Evolutionary conservation across 1,140 invertebrate species (phyloP), one percentile per base, ranked within the genome.

Genomic region (Drosophila mayri): DNA sequence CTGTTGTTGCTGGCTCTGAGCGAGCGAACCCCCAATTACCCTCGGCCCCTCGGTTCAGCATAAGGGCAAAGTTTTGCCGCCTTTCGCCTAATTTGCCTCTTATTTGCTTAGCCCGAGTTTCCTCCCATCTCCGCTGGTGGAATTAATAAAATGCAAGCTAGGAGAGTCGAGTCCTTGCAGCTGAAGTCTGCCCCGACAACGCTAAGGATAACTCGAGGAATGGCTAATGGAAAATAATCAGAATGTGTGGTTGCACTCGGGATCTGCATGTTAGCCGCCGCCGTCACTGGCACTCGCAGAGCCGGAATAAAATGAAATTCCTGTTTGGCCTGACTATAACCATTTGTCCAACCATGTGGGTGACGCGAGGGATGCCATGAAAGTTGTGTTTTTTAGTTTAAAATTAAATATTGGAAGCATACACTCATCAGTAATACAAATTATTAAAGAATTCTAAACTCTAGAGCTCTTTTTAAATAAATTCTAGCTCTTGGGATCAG

Each of bases 21-120:
- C 30, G 49, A 52, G 46, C 55, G 38, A 47, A n/a, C 57, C 70
- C 20, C 54, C 38, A 35, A 65, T 50, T 49, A 47, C 52, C 35
- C 52, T 43, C 25, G 44, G 9, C 32, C 28, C 22, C 46, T 47
- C 25, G 46, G 46, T 47, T 10, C 10, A 18, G 32, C 47, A 73
- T 37, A 50, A 28, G 41, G 44, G 20, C 49, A 64, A 79, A 77
- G 43, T 77, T 76, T 76, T 44, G 63, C 63, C 37, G 30, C 54
- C 57, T 54, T 47, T 68, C 70, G 71, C 59, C 70, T 82, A 82
- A 87, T 83, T 83, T 83, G 61, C 58, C 71, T 61, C 60, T 65
- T 83, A 83, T 83, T 86, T 87, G 66, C 79, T 82, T 79, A 72
- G 76, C 52, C 47, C 41, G 22, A 49, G 44, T 47, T 61, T 58